A percentile compares a stretch with the other conserved stretches of the same genome.
These are phyloP conservation scores for Sebastolobus alascanus DNA, from an alignment of 2,797 vertebrate genomes.

Conservation along the genomic window DNA sequence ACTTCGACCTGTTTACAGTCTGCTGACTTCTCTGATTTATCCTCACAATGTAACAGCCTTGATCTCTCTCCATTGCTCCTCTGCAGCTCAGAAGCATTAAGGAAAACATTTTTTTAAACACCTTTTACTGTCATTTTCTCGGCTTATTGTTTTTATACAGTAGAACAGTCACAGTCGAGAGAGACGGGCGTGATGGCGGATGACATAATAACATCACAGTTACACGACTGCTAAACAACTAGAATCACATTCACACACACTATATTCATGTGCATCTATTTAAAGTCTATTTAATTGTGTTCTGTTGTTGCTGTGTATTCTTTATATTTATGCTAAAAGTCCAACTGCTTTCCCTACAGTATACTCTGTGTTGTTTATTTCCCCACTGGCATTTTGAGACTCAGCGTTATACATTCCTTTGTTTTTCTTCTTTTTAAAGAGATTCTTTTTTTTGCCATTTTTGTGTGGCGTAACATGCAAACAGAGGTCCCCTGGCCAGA, in stretches of 20 bases:
- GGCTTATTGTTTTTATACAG: not conserved
- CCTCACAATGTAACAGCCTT: conserved; percentile 27
- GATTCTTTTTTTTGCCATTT: not conserved
- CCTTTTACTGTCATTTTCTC: conserved; percentile 20
- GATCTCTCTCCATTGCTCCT: conserved; percentile 30
- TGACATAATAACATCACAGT: conserved; percentile 12
- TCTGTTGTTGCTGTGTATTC: not conserved
- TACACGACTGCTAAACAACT: not conserved
- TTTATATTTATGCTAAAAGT: not conserved
- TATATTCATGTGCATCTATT: not conserved
- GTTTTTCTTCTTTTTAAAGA: not conserved
- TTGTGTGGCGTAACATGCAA: not conserved
- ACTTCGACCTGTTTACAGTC: conserved; percentile 33
- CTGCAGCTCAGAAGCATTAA: conserved; percentile 34
- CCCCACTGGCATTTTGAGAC: not conserved
- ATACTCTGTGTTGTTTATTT: conserved; percentile 3
- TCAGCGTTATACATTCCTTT: not conserved
- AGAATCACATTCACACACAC: not conserved
- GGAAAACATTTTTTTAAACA: conserved; percentile 19
- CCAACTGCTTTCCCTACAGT: not conserved
- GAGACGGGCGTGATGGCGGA: not conserved
- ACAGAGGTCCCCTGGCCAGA: not conserved
- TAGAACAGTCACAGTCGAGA: not conserved
- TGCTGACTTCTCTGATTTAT: conserved; percentile 44
- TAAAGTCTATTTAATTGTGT: not conserved